Evolutionary conservation across 2,797 vertebrate species (phyloP).

Genomic region (Enteromius argenteus): DNA sequence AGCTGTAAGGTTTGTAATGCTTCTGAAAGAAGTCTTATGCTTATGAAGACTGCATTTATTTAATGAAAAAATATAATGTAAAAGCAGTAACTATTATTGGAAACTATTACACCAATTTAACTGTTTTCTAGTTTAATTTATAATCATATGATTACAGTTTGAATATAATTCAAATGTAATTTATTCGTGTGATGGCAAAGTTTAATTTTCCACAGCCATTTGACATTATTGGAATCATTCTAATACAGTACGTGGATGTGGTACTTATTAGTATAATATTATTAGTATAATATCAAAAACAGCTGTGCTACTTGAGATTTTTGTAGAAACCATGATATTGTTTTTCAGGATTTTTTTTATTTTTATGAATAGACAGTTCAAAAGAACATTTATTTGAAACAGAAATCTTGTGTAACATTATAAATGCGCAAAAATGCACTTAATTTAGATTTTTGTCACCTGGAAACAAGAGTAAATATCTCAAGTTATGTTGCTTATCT

Average conservation of each 20-base stretch:
- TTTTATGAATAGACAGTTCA: neutral
- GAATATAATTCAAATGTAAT: neutral
- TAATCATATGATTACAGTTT: too few species aligned
- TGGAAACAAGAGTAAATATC: too few species aligned
- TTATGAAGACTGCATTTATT: neutral
- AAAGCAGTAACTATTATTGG: neutral
- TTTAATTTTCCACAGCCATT: neutral
- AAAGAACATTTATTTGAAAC: neutral
- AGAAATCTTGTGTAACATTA: neutral
- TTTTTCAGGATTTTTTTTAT: neutral
- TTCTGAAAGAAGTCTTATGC: neutral
- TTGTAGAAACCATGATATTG: neutral
- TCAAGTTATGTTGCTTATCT: too few species aligned
- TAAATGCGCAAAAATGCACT: too few species aligned
- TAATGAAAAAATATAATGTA: neutral
- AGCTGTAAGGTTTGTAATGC: neutral
- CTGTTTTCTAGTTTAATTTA: neutral
- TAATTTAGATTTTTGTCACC: too few species aligned
- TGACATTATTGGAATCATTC: neutral
- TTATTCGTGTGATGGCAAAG: neutral
- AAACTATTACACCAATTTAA: neutral
- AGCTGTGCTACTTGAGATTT: neutral
- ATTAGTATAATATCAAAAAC: neutral
- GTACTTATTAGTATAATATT: neutral
- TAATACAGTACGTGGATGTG: neutral